Conservation (phyloP, 2,888 invertebrate genomes). For the Pterobdella sp. region DNA sequence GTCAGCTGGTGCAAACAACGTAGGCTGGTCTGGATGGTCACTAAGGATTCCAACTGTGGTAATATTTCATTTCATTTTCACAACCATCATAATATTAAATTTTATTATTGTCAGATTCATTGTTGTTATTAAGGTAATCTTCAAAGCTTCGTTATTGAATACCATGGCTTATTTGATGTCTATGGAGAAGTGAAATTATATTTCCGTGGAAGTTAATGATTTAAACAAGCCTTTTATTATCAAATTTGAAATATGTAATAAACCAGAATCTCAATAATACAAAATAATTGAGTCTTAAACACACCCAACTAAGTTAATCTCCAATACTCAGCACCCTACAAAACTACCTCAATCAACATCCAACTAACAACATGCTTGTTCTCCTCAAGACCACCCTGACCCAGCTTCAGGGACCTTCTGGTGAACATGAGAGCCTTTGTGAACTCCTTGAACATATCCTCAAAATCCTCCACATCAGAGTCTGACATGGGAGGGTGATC, state of each 20-base stretch:
- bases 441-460: not conserved
- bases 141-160: not conserved
- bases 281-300: too few relatives aligned
- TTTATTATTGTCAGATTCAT: not conserved
- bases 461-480: not conserved
- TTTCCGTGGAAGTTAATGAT: too few relatives aligned
- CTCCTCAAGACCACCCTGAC: too few relatives aligned
- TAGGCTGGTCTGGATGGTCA: conserved; percentile 14
- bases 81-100: not conserved
- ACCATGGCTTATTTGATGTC: too few relatives aligned
- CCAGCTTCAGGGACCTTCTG: not conserved
- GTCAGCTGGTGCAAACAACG: conserved; percentile 10
- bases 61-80: not conserved
- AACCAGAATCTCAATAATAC: too few relatives aligned
- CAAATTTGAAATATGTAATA: too few relatives aligned
- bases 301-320: too few relatives aligned
- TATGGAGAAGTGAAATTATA: too few relatives aligned
- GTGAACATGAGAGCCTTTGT: conserved; percentile 5
- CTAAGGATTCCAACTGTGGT: conserved; percentile 18
- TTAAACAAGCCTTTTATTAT: too few relatives aligned
- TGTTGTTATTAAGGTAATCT: not conserved
- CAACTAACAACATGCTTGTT: too few relatives aligned
- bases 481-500: not conserved
- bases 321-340: too few relatives aligned
- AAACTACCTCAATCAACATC: too few relatives aligned